Conservation (phyloP, 2,888 invertebrate genomes). For the Stenodema calcarata region DNA sequence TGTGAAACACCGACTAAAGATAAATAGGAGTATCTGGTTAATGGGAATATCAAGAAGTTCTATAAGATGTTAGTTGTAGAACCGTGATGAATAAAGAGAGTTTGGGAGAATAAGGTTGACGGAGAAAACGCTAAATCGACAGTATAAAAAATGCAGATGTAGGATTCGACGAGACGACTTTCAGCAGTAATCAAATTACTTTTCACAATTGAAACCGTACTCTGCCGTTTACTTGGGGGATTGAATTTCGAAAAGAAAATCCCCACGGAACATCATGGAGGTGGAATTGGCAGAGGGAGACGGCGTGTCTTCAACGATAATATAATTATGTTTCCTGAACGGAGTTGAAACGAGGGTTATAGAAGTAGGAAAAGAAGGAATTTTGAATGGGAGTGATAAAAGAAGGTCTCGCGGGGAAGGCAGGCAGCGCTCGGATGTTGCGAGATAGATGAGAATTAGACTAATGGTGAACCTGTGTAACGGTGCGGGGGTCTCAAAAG, state of each 20-base stretch:
- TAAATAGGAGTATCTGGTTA: too few species aligned
- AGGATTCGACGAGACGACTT: background rate
- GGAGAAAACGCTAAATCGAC: background rate
- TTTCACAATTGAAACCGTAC: background rate
- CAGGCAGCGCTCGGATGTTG: background rate
- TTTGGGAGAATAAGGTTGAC: too few species aligned
- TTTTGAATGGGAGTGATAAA: background rate
- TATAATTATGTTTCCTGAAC: background rate
- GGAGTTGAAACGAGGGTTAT: conserved; percentile 5
- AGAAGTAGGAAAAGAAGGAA: background rate
- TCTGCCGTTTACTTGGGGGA: background rate
- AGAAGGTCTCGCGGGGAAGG: background rate
- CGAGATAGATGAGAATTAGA: conserved; percentile 19
- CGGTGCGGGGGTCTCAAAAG: background rate
- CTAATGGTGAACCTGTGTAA: conserved; percentile 40
- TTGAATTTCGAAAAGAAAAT: background rate
- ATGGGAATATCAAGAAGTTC: too few species aligned
- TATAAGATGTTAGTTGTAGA: too few species aligned
- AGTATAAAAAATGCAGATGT: background rate
- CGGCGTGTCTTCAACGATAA: background rate
- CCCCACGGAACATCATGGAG: background rate
- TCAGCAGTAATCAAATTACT: background rate
- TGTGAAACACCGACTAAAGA: too few species aligned
- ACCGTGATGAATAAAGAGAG: too few species aligned
- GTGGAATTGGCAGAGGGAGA: background rate